phyloP scores from a whole-genome alignment of 1,140 invertebrate genomes.

The Patella vulgata region DNA sequence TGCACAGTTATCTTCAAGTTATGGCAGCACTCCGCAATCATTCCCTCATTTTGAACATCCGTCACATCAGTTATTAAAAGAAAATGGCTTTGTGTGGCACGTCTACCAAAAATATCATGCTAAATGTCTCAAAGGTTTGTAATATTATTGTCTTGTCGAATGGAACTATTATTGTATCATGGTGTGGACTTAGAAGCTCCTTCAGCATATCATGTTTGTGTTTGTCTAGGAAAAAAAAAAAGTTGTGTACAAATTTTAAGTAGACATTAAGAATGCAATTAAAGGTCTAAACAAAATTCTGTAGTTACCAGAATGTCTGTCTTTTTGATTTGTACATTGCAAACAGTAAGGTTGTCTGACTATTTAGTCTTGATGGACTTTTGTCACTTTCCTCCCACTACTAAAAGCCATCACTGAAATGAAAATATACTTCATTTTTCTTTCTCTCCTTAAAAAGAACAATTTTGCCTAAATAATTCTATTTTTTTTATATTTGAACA shows the following conservation, averaged over 20 bases:
- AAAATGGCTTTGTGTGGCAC: conserved; percentile 97
- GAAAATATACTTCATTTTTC: too few relatives aligned
- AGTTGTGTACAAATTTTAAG: too few relatives aligned
- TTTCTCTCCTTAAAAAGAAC: too few relatives aligned
- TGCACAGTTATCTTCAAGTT: conserved; percentile 72
- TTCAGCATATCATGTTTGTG: neutral
- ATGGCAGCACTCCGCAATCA: conserved; percentile 73
- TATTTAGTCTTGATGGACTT: too few relatives aligned
- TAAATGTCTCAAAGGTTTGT: conserved; percentile 88
- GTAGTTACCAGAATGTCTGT: too few relatives aligned
- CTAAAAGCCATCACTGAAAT: too few relatives aligned
- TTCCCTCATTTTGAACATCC: conserved; percentile 95
- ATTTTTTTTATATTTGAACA: conserved; percentile 47
- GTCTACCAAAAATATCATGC: conserved; percentile 95
- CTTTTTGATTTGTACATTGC: neutral
- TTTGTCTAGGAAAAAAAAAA: too few relatives aligned
- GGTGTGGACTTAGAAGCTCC: neutral
- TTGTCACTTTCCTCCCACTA: too few relatives aligned
- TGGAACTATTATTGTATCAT: neutral
- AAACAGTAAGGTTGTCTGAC: neutral
- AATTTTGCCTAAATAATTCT: too few relatives aligned
- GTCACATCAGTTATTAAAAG: conserved; percentile 92
- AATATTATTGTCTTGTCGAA: neutral
- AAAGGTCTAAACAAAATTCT: too few relatives aligned
- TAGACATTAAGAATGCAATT: too few relatives aligned